A percentile compares a stretch with the other conserved stretches of the same genome.
Conservation (phyloP, 2,113 vertebrate genomes). For the Saimiri boliviensis region DNA sequence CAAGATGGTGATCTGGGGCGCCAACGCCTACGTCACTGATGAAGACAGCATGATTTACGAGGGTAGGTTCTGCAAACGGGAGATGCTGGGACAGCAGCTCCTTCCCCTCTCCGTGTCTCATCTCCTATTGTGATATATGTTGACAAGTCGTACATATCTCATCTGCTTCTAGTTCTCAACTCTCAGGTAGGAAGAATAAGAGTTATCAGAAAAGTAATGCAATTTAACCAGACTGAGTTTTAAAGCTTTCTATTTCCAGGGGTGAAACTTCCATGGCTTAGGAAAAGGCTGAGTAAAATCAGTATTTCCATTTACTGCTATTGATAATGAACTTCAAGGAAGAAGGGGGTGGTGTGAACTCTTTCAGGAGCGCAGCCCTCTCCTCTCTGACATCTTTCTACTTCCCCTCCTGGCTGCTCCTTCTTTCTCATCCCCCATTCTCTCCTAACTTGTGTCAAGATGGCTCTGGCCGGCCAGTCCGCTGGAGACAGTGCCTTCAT, state of each 20-base stretch:
- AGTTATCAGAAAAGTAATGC: background rate
- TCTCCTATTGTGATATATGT: background rate
- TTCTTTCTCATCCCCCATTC: background rate
- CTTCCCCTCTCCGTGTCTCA: background rate
- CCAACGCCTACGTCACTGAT: conserved; percentile 88
- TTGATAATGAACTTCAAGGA: background rate
- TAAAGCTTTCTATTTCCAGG: conserved; percentile 11
- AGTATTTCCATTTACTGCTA: background rate
- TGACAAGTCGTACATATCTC: background rate
- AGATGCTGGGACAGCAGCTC: accelerated
- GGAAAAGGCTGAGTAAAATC: background rate
- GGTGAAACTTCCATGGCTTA: background rate
- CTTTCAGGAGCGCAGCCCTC: background rate
- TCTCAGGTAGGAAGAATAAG: background rate
- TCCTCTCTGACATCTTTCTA: accelerated
- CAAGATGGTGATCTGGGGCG: conserved; percentile 93
- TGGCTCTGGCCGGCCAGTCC: background rate
- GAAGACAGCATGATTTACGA: conserved; percentile 90
- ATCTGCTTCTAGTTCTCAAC: background rate
- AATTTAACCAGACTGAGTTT: background rate
- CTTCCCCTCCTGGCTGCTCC: background rate
- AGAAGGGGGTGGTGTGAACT: background rate
- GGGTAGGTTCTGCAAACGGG: conserved; percentile 79
- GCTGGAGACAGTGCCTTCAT: background rate
- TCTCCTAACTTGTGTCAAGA: background rate